Percentiles rank a stretch among this genome's conserved stretches.
These are phyloP conservation scores for Neofelis nebulosa DNA, from an alignment of 2,113 vertebrate species.

Conservation along the genomic window DNA sequence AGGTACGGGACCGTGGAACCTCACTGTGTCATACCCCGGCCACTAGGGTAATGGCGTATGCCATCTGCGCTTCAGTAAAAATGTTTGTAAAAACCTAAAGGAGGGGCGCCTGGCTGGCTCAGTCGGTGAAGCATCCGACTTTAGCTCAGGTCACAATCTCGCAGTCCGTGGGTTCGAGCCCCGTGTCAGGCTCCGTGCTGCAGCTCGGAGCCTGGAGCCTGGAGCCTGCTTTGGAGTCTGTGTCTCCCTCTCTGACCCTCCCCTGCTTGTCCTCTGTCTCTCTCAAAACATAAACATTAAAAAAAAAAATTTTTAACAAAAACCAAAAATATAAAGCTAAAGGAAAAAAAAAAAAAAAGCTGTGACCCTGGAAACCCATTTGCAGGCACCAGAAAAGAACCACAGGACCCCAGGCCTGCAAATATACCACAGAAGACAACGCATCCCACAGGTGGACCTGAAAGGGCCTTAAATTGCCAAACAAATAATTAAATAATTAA, in stretches of 20 bases:
- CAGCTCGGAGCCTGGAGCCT: no score
- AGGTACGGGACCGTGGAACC: fast-evolving
- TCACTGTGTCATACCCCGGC: not conserved
- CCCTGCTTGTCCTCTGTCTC: no score
- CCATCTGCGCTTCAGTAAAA: not conserved
- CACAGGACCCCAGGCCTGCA: not conserved
- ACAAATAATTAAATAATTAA: not conserved
- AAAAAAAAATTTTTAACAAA: no score
- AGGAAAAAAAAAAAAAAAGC: not conserved
- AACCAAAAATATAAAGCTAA: not conserved
- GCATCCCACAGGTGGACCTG: not conserved
- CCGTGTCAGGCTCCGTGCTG: no score
- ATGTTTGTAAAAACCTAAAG: not conserved
- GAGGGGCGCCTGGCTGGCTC: no score
- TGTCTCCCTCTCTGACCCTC: no score
- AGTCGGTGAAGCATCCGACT: no score
- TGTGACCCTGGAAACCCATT: not conserved
- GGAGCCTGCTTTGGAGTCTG: no score
- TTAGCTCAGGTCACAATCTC: no score
- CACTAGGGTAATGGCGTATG: fast-evolving
- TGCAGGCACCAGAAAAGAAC: not conserved
- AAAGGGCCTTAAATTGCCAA: not conserved
- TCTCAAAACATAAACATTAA: no score
- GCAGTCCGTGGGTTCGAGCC: no score
- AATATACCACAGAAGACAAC: not conserved